Conservation (phyloP, 2,797 vertebrate species). For the Crax fasciolata region DNA sequence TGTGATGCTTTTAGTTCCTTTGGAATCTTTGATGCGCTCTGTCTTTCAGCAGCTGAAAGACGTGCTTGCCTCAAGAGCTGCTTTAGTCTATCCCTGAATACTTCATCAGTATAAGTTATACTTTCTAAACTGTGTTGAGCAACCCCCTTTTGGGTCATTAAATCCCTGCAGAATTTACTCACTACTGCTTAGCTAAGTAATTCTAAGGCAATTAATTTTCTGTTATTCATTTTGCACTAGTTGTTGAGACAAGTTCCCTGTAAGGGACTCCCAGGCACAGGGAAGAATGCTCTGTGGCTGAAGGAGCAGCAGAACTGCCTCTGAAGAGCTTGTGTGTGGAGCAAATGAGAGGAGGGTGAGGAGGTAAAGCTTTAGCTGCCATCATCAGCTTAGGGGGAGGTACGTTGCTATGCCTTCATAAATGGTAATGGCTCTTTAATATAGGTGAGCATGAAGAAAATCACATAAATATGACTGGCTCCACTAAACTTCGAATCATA, state of each 20-base stretch:
- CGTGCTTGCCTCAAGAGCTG: background rate
- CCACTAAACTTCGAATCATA: too few species aligned
- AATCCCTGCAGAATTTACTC: background rate
- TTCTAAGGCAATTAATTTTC: conserved; percentile 26
- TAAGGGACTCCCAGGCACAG: background rate
- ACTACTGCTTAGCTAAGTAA: background rate
- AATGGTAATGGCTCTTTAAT: background rate
- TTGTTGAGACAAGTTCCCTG: background rate
- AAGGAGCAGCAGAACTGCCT: background rate
- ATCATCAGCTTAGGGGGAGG: background rate
- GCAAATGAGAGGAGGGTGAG: background rate
- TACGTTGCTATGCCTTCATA: background rate
- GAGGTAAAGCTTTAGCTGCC: background rate
- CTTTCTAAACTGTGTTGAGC: background rate
- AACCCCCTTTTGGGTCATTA: background rate
- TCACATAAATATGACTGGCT: background rate
- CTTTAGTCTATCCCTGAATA: background rate
- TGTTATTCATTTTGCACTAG: background rate
- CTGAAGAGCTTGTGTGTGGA: background rate
- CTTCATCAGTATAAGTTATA: background rate
- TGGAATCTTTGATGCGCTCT: background rate
- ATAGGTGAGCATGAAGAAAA: background rate
- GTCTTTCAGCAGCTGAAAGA: background rate
- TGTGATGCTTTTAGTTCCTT: background rate
- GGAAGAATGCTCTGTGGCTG: background rate